Evolutionary conservation across 2,888 invertebrate species (phyloP), one percentile per base, ranked within the genome.

Genomic region (Drosophila lutescens): DNA sequence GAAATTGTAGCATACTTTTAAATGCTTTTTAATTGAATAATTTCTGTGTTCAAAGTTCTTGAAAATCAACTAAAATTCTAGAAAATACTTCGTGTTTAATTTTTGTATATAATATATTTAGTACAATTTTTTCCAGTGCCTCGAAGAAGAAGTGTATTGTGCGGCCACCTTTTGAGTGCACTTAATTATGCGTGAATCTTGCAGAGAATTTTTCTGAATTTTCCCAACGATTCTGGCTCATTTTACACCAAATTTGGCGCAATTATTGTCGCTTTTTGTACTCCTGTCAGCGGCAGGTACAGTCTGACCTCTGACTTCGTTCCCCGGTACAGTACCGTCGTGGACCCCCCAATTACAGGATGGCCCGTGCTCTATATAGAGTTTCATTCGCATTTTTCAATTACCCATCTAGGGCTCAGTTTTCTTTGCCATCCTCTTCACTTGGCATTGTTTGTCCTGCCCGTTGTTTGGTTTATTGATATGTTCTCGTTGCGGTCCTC

Each of bases 141-240:
- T 4, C 2, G 0, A 26, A 20, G 7, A 7, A 2, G 10, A 30
- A 77, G 65, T 58, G 69, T 49, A 38, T 65, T 63, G 36, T 40
- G 32, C 41, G 38, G 58, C 59, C 54, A 71, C 68, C 77, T 75
- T 61, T 76, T 81, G 76, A 85, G 76, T 78, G 73, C 77, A 85
- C 80, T 89, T 82, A 81, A 84, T 89, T 81, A 83, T 87, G 83
- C 76, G 87, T 76, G 73, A 86, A 75, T 67, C 65, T 65, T 67
- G 74, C 61, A 69, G 67, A 12, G 17, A 66, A 58, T 68, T 55
- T 62, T 50, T 34, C 43, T 7, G 10, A 50, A 34, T 56, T 56
- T 75, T 79, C 53, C 67, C 38, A 57, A 63, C 38, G 60, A 73
- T 88, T 85, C 73, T 65, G 56, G 55, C 74, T 67, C 71, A 77